These are phyloP conservation scores for Oriolus oriolus DNA, from an alignment of 2,113 vertebrate genomes.

Conservation along the genomic window DNA sequence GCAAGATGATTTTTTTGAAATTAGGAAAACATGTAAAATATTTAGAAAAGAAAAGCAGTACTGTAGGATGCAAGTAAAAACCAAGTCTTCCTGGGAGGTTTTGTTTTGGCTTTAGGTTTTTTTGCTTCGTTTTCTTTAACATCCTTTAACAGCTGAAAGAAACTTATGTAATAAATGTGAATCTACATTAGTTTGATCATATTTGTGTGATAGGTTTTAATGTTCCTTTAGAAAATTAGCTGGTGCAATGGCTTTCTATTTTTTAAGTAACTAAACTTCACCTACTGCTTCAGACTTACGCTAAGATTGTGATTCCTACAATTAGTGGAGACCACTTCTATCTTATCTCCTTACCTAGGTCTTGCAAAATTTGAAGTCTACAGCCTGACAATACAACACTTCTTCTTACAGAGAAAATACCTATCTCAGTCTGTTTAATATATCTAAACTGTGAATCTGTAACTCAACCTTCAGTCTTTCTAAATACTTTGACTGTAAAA, in stretches of 20 bases:
- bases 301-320: not conserved
- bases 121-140: not conserved
- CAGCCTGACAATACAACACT: not conserved
- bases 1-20: not conserved
- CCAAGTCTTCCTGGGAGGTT: not conserved
- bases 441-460: not conserved
- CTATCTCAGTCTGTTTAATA: not conserved
- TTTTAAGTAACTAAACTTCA: not conserved
- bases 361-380: not conserved
- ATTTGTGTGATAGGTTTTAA: not conserved
- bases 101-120: not conserved
- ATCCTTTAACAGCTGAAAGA: not conserved
- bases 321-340: not conserved
- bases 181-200: not conserved
- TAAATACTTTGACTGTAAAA: not conserved
- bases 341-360: not conserved
- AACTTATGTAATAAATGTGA: too few relatives aligned
- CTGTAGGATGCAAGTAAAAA: not conserved
- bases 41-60: not conserved
- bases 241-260: not conserved
- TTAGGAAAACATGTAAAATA: not conserved
- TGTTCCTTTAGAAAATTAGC: not conserved
- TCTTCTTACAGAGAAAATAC: not conserved
- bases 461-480: not conserved
- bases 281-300: not conserved